Conservation (phyloP, 2,113 vertebrate species). For the Orthonyx spaldingii region DNA sequence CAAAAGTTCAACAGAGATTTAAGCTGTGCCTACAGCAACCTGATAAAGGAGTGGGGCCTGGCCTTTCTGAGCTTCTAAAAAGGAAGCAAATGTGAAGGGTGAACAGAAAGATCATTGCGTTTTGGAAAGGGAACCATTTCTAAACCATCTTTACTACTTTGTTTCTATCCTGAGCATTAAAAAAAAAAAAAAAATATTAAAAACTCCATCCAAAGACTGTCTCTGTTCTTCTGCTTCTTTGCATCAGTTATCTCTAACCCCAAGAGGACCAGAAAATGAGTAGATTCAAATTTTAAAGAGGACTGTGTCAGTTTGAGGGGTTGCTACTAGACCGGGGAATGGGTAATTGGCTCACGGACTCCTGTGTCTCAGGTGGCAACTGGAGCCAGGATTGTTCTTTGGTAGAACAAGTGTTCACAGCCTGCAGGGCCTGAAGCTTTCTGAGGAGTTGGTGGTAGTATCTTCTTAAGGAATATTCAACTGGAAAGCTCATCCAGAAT, state of each 20-base stretch:
- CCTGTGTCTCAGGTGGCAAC: neutral
- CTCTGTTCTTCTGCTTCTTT: neutral
- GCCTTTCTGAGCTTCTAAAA: neutral
- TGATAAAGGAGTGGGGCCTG: neutral
- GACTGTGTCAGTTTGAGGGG: neutral
- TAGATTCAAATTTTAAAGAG: neutral
- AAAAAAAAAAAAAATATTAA: neutral
- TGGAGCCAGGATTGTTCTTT: neutral
- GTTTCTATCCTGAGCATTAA: neutral
- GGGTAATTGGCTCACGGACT: neutral
- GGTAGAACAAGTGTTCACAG: neutral
- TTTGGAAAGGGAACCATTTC: neutral
- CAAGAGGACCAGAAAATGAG: neutral
- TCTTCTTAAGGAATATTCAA: neutral
- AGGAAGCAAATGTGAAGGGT: neutral
- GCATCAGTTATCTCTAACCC: neutral
- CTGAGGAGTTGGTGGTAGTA: neutral
- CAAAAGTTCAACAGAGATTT: neutral
- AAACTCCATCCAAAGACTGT: neutral
- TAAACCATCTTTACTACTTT: neutral
- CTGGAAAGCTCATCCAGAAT: neutral
- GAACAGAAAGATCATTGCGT: neutral
- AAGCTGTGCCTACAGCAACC: neutral
- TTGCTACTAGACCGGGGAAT: neutral
- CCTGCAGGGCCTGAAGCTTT: neutral